Evolutionary conservation across 1,140 invertebrate genomes (phyloP).

Genomic region (Nylanderia fulva): DNA sequence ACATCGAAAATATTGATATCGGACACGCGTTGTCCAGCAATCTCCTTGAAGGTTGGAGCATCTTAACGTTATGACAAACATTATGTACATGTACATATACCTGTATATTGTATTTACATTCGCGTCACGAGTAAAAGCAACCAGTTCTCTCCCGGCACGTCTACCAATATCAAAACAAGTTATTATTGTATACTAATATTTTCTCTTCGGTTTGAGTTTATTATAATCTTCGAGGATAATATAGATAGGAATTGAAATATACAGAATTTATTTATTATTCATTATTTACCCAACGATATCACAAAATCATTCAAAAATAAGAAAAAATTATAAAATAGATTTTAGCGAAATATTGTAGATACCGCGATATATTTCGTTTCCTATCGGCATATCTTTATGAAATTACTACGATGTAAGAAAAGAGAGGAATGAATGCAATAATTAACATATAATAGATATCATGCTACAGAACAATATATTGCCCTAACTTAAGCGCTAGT

Average conservation of each 20-base stretch:
- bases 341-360: not conserved
- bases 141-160: not conserved
- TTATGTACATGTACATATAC: no score
- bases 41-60: not conserved
- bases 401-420: no score
- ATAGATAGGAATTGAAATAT: not conserved
- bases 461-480: not conserved
- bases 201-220: not conserved
- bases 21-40: slow-evolving; percentile 8
- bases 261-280: no score
- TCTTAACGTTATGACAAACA: slow-evolving; percentile 13
- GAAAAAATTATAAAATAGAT: not conserved
- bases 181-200: not conserved
- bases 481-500: not conserved
- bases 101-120: not conserved
- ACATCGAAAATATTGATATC: slow-evolving; percentile 56
- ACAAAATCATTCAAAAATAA: not conserved
- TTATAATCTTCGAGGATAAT: not conserved
- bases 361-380: no score
- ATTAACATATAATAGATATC: not conserved
- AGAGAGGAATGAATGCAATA: no score
- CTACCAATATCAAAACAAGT: not conserved
- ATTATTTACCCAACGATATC: not conserved
- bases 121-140: not conserved
- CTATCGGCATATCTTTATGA: no score